Conservation (phyloP, 2,797 vertebrate genomes). For the Cheirogaleus major region DNA sequence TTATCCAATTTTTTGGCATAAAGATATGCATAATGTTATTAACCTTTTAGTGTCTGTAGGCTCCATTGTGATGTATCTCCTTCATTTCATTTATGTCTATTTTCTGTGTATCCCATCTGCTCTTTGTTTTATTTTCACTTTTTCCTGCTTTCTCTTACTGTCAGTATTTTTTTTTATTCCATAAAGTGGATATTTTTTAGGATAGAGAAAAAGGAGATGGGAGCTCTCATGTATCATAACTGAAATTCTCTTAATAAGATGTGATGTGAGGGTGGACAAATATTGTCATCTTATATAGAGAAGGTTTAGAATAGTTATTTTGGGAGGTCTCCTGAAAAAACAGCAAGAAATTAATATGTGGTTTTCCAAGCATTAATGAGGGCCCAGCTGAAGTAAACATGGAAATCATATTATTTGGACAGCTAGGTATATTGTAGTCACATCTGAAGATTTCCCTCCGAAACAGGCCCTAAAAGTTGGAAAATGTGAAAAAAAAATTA, state of each 20-base stretch:
- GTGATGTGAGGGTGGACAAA: neutral
- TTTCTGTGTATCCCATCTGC: neutral
- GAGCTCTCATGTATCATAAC: neutral
- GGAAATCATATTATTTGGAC: neutral
- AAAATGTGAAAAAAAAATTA: neutral
- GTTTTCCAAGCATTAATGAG: neutral
- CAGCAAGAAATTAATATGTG: neutral
- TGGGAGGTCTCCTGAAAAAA: neutral
- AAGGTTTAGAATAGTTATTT: neutral
- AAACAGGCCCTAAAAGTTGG: neutral
- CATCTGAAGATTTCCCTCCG: slow-evolving; percentile 6
- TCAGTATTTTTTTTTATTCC: neutral
- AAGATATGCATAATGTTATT: neutral
- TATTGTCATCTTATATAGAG: neutral
- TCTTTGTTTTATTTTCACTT: neutral
- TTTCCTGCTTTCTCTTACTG: slow-evolving; percentile 16
- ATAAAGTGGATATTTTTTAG: neutral
- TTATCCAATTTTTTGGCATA: neutral
- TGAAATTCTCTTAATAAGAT: neutral
- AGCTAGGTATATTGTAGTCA: neutral
- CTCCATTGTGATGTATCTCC: neutral
- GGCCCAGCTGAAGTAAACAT: neutral
- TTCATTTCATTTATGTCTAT: neutral
- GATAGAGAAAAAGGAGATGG: neutral
- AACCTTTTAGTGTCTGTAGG: neutral